These are phyloP conservation scores for Drosophila sp. DNA, from an alignment of 1,140 invertebrate genomes.

Conservation along the genomic window DNA sequence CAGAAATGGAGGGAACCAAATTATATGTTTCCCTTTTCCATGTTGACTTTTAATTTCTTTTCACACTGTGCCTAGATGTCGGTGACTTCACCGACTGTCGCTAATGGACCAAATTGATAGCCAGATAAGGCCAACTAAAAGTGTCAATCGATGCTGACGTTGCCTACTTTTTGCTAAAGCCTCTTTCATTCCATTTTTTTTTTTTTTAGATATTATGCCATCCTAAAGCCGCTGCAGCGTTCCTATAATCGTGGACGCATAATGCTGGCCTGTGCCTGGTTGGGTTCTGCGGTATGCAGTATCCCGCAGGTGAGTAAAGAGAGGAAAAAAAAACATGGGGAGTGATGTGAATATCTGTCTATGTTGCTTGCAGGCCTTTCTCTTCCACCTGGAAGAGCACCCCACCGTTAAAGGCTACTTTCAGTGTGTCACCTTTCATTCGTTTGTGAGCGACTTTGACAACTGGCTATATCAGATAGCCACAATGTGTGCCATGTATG, in stretches of 20 bases:
- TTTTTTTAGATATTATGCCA: constrained; percentile 90
- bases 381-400: constrained; percentile 92
- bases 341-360: constrained; percentile 23
- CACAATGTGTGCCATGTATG: constrained; percentile 93
- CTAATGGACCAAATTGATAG: constrained; percentile 77
- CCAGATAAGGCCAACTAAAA: constrained; percentile 51
- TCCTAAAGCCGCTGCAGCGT: constrained; percentile 90
- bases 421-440: constrained; percentile 92
- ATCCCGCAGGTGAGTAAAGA: constrained; percentile 88
- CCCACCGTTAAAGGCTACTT: constrained; percentile 89
- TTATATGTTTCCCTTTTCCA: neutral
- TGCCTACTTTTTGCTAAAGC: constrained; percentile 44
- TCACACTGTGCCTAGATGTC: constrained; percentile 4
- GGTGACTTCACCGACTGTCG: constrained; percentile 40
- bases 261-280: constrained; percentile 91
- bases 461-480: constrained; percentile 90
- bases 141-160: constrained; percentile 57
- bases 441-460: constrained; percentile 87
- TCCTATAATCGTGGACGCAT: constrained; percentile 88
- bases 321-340: neutral
- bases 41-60: neutral
- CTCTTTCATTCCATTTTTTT: constrained; percentile 4
- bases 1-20: too few species aligned
- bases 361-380: constrained; percentile 85
- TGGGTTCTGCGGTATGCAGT: constrained; percentile 90